phyloP scores from a whole-genome alignment of 2,797 vertebrate species.

The Arvicola amphibius region DNA sequence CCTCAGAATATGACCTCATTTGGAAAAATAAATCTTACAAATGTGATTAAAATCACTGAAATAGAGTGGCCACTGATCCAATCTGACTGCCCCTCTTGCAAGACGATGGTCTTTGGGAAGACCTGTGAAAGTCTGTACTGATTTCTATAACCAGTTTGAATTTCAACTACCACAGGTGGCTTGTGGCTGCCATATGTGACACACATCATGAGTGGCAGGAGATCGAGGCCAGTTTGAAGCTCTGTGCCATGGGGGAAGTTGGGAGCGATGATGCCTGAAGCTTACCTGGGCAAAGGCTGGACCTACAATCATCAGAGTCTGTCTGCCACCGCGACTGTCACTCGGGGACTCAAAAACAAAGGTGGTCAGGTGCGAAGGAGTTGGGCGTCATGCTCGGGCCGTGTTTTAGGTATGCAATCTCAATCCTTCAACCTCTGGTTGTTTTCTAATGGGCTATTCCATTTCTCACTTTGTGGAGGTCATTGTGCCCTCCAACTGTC shows the following conservation, averaged over 20 bases:
- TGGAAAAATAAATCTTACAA: neutral
- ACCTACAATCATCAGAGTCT: neutral
- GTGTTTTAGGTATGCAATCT: neutral
- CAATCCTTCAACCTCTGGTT: neutral
- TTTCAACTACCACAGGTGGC: fast-evolving
- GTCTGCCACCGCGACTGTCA: neutral
- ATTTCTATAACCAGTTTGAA: neutral
- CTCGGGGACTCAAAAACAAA: too few relatives aligned
- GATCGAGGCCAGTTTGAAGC: neutral
- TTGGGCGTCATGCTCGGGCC: fast-evolving
- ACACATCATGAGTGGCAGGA: fast-evolving
- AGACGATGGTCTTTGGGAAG: neutral
- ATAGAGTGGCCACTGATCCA: neutral
- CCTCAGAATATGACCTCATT: neutral
- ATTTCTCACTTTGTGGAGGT: neutral
- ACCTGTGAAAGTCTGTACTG: neutral
- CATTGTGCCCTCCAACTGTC: fast-evolving
- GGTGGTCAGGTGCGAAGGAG: neutral
- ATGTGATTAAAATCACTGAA: neutral
- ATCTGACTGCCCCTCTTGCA: too few relatives aligned
- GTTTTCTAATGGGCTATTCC: neutral
- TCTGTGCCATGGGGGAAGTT: fast-evolving
- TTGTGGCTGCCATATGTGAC: fast-evolving
- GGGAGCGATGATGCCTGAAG: neutral
- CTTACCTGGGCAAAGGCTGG: neutral